Percentiles rank a stretch among this genome's conserved stretches.
Conservation (phyloP, 2,888 invertebrate genomes). For the Microchrysa polita region DNA sequence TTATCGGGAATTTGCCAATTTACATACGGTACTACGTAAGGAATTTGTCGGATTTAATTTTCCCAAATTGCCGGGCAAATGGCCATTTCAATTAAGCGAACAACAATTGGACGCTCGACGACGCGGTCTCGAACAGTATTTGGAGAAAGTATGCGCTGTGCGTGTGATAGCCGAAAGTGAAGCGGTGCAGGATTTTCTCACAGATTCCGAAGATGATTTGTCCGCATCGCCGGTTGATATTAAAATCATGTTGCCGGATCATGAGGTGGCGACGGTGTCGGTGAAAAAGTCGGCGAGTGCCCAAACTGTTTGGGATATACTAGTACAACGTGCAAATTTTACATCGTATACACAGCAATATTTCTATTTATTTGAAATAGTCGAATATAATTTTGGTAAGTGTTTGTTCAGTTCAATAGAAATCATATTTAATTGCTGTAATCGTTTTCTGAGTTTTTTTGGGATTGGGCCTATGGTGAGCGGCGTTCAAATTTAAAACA, state of each 20-base stretch:
- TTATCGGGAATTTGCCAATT: slow-evolving; percentile 92
- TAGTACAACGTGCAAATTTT: slow-evolving; percentile 85
- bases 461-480: no score
- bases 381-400: slow-evolving; percentile 96
- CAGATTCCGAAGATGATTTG: slow-evolving; percentile 87
- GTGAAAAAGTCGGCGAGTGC: slow-evolving; percentile 89
- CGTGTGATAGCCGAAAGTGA: slow-evolving; percentile 98
- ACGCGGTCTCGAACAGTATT: slow-evolving; percentile 95
- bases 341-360: slow-evolving; percentile 84
- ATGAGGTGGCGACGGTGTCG: slow-evolving; percentile 87
- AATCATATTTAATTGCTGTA: no score
- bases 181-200: slow-evolving; percentile 96
- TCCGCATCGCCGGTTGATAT: slow-evolving; percentile 80
- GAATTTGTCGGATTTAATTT: slow-evolving; percentile 96
- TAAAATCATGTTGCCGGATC: slow-evolving; percentile 87
- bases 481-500: no score
- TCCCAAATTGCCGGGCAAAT: slow-evolving; percentile 97
- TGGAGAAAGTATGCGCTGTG: slow-evolving; percentile 97
- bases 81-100: slow-evolving; percentile 97
- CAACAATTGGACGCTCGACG: slow-evolving; percentile 96
- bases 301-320: slow-evolving; percentile 88
- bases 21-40: slow-evolving; percentile 88
- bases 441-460: no score
- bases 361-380: slow-evolving; percentile 96
- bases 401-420: slow-evolving; percentile 48